Evolutionary conservation across 2,113 vertebrate genomes (phyloP), one percentile per base, ranked within the genome.

Genomic region (Chloebia gouldiae): DNA sequence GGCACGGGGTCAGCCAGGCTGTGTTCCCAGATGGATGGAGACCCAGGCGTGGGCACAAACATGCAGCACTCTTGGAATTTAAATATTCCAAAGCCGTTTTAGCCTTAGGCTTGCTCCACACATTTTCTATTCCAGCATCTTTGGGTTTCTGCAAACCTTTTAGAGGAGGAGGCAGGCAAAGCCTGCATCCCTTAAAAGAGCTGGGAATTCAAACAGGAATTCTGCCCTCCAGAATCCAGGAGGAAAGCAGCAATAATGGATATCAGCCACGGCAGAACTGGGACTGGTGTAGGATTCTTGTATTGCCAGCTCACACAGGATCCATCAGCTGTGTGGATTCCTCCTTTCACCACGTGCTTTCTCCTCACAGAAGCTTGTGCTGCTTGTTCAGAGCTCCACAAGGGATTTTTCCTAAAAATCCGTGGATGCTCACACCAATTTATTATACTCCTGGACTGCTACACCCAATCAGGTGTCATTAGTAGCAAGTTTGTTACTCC

Each of bases 211-310:
- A 71, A 54, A 45, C 31, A 33, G 39, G 11, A 40, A 40, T 9
- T 15, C 15, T 22, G 8, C 14, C n/a, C 64, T 37, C 39, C 1
- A 6, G 65, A 65, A 49, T 10, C 31, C 61, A 61, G 47, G 51
- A 22, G 73, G 13, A 50, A 27, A 69, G n/a, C 51, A 27, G 72
- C 11, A 69, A 37, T 11, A 9, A 64, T 15, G 25, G 37, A 3
- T 13, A 56, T 27, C 37, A 69, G 70, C 68, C 75, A 75, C 65
- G 51, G 40, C 45, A 89, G 42, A 33, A 15, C 3, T 57, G 25
- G 50, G n/a, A 1, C 70, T 31, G 25, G 2, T 8, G 6, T 2
- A 4, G 83, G 56, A 13, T 1, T 40, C 39, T 2, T 40, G 64
- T 25, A 4, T 72, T 72, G 71, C 20, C 44, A 81, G 59, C 39